These are phyloP conservation scores for Macrocentrus cingulum DNA, from an alignment of 1,140 invertebrate species.

Conservation along the genomic window DNA sequence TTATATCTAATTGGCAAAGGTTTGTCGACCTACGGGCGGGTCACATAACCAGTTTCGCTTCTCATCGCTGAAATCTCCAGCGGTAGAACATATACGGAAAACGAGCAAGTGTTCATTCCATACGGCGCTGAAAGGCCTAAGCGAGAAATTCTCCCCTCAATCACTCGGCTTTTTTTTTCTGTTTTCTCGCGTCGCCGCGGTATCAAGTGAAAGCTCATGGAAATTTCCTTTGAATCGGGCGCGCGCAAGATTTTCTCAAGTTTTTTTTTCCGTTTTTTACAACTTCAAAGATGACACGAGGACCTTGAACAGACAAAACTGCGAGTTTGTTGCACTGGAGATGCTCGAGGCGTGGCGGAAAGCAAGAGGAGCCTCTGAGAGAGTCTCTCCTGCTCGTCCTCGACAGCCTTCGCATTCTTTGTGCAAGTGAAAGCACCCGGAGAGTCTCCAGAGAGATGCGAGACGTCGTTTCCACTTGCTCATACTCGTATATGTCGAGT, in stretches of 20 bases:
- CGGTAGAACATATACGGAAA: constrained; percentile 21
- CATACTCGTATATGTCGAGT: too few relatives aligned
- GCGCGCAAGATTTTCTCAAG: background rate
- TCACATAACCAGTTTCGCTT: constrained; percentile 41
- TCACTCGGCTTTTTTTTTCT: too few relatives aligned
- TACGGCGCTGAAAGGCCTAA: constrained; percentile 9
- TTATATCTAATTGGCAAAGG: constrained; percentile 4
- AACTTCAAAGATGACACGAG: background rate
- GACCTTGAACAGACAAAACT: constrained; percentile 12
- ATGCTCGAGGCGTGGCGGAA: constrained; percentile 22
- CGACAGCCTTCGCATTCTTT: constrained; percentile 55
- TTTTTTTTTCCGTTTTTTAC: too few relatives aligned
- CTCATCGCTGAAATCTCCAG: constrained; percentile 39
- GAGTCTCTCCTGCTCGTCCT: constrained; percentile 23
- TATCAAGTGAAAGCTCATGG: constrained; percentile 10
- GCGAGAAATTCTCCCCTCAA: constrained; percentile 5
- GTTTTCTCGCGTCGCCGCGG: too few relatives aligned
- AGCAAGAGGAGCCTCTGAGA: constrained; percentile 6
- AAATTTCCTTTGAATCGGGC: constrained; percentile 2
- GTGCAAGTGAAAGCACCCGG: constrained; percentile 29
- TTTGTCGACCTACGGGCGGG: constrained; percentile 29
- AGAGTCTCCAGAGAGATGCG: constrained; percentile 7
- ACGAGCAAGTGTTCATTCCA: constrained; percentile 8
- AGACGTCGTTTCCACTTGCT: constrained; percentile 6
- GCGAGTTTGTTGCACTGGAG: constrained; percentile 22